Percentiles rank a stretch among this genome's conserved stretches.
Evolutionary conservation across 2,888 invertebrate species (phyloP).

Genomic region (Vannuccia rotundouncinata): DNA sequence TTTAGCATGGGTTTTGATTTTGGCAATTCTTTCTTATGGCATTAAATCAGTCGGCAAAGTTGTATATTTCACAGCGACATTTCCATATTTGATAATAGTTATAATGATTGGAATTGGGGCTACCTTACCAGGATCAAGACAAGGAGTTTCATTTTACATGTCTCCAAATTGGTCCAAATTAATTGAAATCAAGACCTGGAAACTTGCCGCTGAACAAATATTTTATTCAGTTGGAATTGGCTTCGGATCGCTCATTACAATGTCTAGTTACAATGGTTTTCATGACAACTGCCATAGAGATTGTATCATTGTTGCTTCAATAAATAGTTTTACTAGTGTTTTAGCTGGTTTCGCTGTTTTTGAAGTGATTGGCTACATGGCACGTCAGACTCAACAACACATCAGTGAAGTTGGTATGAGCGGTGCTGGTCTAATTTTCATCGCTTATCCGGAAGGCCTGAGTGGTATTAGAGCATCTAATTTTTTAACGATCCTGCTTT

Average conservation of each 20-base stretch:
- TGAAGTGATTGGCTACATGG: constrained; percentile 44
- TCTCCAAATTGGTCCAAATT: background rate
- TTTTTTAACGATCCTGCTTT: constrained; percentile 27
- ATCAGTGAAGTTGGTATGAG: constrained; percentile 43
- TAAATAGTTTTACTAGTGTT: constrained; percentile 3
- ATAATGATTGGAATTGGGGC: background rate
- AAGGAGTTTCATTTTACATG: background rate
- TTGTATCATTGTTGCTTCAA: background rate
- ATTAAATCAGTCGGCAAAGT: constrained; percentile 35
- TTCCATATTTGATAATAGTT: background rate
- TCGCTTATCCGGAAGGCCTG: constrained; percentile 36
- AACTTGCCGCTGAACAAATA: constrained; percentile 23
- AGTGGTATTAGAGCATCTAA: background rate
- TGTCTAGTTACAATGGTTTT: constrained; percentile 35
- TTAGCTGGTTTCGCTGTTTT: constrained; percentile 42
- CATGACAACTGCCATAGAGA: constrained; percentile 3
- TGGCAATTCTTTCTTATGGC: background rate
- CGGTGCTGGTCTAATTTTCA: constrained; percentile 31
- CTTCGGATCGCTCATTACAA: constrained; percentile 7
- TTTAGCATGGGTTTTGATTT: constrained; percentile 33
- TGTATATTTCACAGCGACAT: background rate
- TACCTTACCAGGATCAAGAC: background rate
- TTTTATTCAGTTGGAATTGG: constrained; percentile 25
- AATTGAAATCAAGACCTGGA: constrained; percentile 15
- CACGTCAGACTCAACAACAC: constrained; percentile 39